Conservation (phyloP, 2,888 invertebrate genomes). For the Napeogenes sylphis region DNA sequence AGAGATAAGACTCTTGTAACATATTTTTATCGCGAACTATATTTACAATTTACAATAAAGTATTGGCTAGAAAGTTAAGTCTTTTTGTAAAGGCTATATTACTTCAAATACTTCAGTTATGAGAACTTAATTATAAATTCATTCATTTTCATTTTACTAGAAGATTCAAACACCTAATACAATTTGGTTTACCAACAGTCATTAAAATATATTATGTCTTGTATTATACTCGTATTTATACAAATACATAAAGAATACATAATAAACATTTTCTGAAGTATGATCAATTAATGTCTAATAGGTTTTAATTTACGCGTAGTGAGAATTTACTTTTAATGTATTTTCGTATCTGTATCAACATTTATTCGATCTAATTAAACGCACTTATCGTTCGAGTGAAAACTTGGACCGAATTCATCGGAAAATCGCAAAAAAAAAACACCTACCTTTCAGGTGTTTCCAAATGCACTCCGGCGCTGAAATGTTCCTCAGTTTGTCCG, state of each 20-base stretch:
- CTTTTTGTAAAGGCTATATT: too few species aligned
- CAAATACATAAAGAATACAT: background rate
- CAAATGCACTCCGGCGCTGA: constrained; percentile 65
- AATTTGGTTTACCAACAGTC: too few species aligned
- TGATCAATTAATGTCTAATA: background rate
- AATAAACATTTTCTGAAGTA: background rate
- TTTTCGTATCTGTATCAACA: background rate
- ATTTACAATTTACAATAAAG: too few species aligned
- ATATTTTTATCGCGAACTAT: too few species aligned
- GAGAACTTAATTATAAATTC: too few species aligned
- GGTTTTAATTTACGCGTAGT: background rate
- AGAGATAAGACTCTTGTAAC: too few species aligned
- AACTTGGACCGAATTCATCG: constrained; percentile 58
- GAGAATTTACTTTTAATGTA: background rate
- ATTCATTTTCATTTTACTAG: too few species aligned
- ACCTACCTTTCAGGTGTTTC: constrained; percentile 72
- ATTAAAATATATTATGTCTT: constrained; percentile 6
- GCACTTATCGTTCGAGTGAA: constrained; percentile 22
- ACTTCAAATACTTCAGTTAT: too few species aligned
- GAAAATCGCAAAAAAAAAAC: constrained; percentile 28
- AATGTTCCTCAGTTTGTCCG: constrained; percentile 71
- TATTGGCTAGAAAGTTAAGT: too few species aligned
- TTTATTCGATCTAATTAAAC: constrained; percentile 4
- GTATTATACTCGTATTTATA: background rate
- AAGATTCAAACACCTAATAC: too few species aligned